These are phyloP conservation scores for Formicarius rufipectus DNA, from an alignment of 2,113 vertebrate genomes.

Conservation along the genomic window DNA sequence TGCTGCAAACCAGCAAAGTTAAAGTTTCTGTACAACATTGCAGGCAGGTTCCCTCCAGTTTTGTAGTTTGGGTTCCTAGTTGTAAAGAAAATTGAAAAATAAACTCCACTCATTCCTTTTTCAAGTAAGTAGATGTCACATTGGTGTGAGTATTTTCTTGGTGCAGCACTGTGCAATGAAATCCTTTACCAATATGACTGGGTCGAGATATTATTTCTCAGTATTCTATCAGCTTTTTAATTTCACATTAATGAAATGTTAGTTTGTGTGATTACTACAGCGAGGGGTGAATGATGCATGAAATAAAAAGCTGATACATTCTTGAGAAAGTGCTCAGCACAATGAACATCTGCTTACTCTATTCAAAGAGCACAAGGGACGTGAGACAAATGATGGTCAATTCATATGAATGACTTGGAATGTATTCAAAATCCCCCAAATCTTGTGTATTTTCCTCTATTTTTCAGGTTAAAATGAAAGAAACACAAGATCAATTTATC, in stretches of 20 bases:
- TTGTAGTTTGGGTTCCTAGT: not conserved
- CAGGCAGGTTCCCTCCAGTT: not conserved
- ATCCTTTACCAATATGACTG: not conserved
- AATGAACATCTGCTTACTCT: not conserved
- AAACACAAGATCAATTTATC: not conserved
- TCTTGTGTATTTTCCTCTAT: rapidly evolving
- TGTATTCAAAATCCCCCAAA: not conserved
- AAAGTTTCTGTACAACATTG: rapidly evolving
- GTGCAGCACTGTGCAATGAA: not conserved
- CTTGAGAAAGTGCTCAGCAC: not conserved
- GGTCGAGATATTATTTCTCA: not conserved
- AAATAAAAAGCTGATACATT: not conserved
- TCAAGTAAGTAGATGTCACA: not conserved
- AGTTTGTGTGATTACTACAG: not conserved
- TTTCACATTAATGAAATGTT: not conserved
- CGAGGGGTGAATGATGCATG: not conserved
- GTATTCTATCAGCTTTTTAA: constrained; percentile 4
- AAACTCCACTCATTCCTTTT: not conserved
- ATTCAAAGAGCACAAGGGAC: not conserved
- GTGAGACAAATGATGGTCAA: not conserved
- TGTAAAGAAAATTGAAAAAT: not conserved
- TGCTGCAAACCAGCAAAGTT: rapidly evolving
- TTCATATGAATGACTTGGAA: not conserved
- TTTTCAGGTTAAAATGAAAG: not conserved
- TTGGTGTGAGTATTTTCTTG: not conserved